Percentiles rank a stretch among this genome's conserved stretches.
These are phyloP conservation scores for Himalopsyche tibetana DNA, from an alignment of 2,888 invertebrate genomes.

Conservation along the genomic window DNA sequence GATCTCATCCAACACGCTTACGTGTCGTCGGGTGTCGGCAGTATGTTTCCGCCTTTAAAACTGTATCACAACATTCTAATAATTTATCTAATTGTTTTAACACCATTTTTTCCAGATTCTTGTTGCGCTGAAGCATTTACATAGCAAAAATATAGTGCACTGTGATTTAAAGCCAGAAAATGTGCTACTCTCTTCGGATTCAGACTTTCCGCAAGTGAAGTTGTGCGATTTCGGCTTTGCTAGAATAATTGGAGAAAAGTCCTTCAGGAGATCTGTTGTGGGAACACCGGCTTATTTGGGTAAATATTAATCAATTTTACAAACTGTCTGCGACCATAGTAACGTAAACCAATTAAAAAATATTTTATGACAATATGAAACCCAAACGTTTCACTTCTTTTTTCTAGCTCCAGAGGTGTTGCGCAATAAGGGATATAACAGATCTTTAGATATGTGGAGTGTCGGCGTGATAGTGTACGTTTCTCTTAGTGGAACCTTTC, in stretches of 20 bases:
- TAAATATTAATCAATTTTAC: slow-evolving; percentile 69
- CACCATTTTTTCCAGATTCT: slow-evolving; percentile 83
- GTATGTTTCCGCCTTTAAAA: background rate
- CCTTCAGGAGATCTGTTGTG: slow-evolving; percentile 97
- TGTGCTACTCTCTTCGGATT: slow-evolving; percentile 95
- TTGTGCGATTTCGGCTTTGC: slow-evolving; percentile 99
- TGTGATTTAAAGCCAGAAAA: slow-evolving; percentile 99
- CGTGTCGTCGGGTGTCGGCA: too few relatives aligned
- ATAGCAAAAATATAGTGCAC: slow-evolving; percentile 98
- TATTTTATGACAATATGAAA: background rate
- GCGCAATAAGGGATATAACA: slow-evolving; percentile 98
- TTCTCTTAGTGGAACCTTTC: slow-evolving; percentile 98
- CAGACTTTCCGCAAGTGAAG: slow-evolving; percentile 98
- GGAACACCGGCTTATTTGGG: slow-evolving; percentile 99
- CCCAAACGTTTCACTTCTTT: background rate
- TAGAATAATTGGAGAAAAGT: slow-evolving; percentile 98
- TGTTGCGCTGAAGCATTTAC: slow-evolving; percentile 96
- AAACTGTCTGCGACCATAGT: background rate
- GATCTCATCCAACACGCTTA: too few relatives aligned
- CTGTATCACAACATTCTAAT: too few relatives aligned
- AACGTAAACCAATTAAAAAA: background rate
- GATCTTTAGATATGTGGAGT: slow-evolving; percentile 99
- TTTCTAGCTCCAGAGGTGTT: slow-evolving; percentile 96
- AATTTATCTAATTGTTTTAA: background rate
- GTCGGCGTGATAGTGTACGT: slow-evolving; percentile 99